Conservation (phyloP, 2,797 vertebrate species). For the Toxotes lorentzi region DNA sequence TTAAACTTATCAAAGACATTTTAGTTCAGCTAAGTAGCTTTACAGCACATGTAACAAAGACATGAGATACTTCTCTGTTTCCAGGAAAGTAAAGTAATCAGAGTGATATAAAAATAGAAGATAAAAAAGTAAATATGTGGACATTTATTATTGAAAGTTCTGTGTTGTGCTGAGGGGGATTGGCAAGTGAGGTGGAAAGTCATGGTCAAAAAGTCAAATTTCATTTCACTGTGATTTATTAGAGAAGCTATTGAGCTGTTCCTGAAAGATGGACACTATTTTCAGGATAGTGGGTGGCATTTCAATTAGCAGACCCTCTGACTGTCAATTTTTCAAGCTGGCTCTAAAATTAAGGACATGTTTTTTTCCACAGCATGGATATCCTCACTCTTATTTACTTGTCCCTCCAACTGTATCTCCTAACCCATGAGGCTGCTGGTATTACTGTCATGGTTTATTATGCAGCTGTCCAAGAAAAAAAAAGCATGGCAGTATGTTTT, state of each 20-base stretch:
- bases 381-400: slow-evolving; percentile 31
- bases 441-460: slow-evolving; percentile 53
- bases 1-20: neutral
- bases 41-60: neutral
- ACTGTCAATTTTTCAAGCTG: slow-evolving; percentile 20
- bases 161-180: slow-evolving; percentile 1
- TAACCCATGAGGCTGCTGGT: slow-evolving; percentile 34
- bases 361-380: slow-evolving; percentile 17
- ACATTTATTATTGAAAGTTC: neutral
- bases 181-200: neutral
- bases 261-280: slow-evolving; percentile 41
- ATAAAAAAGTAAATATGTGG: neutral
- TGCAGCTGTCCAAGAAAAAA: slow-evolving; percentile 38
- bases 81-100: neutral
- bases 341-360: slow-evolving; percentile 22
- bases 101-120: neutral
- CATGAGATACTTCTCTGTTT: neutral
- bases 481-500: slow-evolving; percentile 44
- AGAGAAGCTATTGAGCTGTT: slow-evolving; percentile 24
- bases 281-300: slow-evolving; percentile 30
- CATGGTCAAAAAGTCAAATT: neutral
- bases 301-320: slow-evolving; percentile 36
- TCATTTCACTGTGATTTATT: slow-evolving; percentile 38
- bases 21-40: neutral
- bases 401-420: slow-evolving; percentile 34